A percentile compares a stretch with the other conserved stretches of the same genome.
These are phyloP conservation scores for Rhogogaster chlorosoma DNA, from an alignment of 2,888 invertebrate genomes.

Conservation along the genomic window DNA sequence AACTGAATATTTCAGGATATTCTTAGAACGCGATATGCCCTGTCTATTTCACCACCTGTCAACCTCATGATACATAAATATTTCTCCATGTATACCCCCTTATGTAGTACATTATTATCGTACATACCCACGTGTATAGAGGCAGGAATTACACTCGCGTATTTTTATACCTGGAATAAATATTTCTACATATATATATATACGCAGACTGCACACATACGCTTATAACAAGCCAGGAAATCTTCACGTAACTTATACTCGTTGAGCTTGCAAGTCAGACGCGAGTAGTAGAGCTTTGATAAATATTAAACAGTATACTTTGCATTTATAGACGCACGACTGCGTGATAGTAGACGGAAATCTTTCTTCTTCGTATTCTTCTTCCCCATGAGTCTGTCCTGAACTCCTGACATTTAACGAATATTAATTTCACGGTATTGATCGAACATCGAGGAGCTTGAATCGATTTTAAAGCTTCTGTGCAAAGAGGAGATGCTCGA, in stretches of 20 bases:
- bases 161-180: background rate
- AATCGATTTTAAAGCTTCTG: background rate
- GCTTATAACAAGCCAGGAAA: background rate
- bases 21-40: slow-evolving; percentile 45
- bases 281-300: slow-evolving; percentile 49
- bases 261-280: slow-evolving; percentile 22
- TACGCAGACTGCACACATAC: too few species aligned
- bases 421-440: background rate
- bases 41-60: slow-evolving; percentile 42
- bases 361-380: slow-evolving; percentile 51
- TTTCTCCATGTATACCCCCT: background rate
- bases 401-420: background rate
- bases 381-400: background rate
- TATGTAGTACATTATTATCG: background rate
- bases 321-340: slow-evolving; percentile 43
- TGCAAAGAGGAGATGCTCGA: background rate
- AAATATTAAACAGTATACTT: slow-evolving; percentile 37
- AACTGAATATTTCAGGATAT: slow-evolving; percentile 66
- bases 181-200: background rate
- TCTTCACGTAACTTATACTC: slow-evolving; percentile 18
- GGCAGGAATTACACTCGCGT: background rate
- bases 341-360: slow-evolving; percentile 38
- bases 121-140: background rate
- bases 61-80: slow-evolving; percentile 9
- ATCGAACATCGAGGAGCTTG: background rate